Base-by-base conservation (phyloP, 2,888 invertebrate genomes). In the Coleophora deauratella region DNA sequence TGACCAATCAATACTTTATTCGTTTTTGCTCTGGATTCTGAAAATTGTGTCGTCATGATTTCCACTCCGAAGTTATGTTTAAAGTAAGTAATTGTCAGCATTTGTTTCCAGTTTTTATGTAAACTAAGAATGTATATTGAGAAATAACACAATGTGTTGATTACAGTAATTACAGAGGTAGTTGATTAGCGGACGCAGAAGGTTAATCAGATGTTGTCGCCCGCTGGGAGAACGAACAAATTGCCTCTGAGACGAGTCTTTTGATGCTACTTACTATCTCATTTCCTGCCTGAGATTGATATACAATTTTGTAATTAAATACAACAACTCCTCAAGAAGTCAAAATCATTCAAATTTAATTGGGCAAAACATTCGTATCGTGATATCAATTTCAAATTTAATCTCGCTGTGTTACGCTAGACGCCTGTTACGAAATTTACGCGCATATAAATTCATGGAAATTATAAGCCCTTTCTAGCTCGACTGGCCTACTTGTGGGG, bases 251-350 rank as follows among this genome's bases (percentile, higher is more conserved):
- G 21, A 58, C 62, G 51, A 48, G 57, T 57, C 54, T 62, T 66
- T 65, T 57, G 62, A 62, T 57, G 52, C 59, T 71, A 73, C 70
- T 74, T 71, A 73, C 70, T 74, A 73, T 71, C 56, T 59, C 62
- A 73, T 75, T 73, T 81, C 80, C 80, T 73, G 62, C 67, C 45
- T 21, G 21, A 3, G 21, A 21, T 21, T 4, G 21, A 21, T 21
- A 21, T 3, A 6, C 21, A 21, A 21, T 21, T 21, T n/a, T n/a
- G n/a, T n/a, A n/a, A n/a, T n/a, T n/a, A n/a, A n/a, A n/a, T n/a
- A n/a, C n/a, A n/a, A n/a, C n/a, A n/a, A n/a, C 21, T 21, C 21
- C 6, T 21, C 21, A 4, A 21, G 27, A 40, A 37, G 37, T 12
- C 12, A 40, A 35, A 21, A 4, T 27, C 21, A 11, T 35, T 21